Evolutionary conservation across 1,140 invertebrate genomes (phyloP).

Genomic region (Theocolax elegans): DNA sequence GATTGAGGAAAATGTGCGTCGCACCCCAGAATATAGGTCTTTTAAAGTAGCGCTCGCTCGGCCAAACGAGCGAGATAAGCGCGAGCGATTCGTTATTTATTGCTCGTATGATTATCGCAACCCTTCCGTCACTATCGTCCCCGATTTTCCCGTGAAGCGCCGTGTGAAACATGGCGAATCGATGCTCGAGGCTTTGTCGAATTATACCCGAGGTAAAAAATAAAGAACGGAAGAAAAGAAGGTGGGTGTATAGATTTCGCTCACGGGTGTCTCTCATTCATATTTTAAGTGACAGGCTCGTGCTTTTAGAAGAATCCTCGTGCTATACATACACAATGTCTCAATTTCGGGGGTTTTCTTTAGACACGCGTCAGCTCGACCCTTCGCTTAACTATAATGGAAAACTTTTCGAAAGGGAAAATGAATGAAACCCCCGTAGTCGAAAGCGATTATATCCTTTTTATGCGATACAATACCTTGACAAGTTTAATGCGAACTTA

Average conservation of each 20-base stretch:
- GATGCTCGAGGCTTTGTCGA: no score
- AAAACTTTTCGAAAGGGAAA: slow-evolving; percentile 14
- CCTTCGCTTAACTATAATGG: background rate
- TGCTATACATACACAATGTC: background rate
- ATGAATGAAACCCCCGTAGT: background rate
- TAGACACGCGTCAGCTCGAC: slow-evolving; percentile 1
- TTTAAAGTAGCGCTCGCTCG: background rate
- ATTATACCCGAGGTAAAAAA: no score
- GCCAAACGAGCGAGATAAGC: slow-evolving; percentile 4
- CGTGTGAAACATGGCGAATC: no score
- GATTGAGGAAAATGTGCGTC: background rate
- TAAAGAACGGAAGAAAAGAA: no score
- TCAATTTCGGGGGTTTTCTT: background rate
- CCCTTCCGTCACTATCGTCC: background rate
- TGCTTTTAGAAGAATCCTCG: no score
- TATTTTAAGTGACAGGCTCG: no score
- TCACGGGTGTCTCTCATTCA: no score
- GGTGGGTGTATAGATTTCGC: no score
- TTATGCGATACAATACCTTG: background rate
- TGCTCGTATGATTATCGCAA: background rate
- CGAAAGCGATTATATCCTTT: background rate
- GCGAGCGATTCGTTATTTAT: background rate
- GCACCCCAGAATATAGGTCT: no score
- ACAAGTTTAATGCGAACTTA: background rate
- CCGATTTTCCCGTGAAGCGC: background rate